phyloP scores from a whole-genome alignment of 2,888 invertebrate species.

The Drosophila anomelani region DNA sequence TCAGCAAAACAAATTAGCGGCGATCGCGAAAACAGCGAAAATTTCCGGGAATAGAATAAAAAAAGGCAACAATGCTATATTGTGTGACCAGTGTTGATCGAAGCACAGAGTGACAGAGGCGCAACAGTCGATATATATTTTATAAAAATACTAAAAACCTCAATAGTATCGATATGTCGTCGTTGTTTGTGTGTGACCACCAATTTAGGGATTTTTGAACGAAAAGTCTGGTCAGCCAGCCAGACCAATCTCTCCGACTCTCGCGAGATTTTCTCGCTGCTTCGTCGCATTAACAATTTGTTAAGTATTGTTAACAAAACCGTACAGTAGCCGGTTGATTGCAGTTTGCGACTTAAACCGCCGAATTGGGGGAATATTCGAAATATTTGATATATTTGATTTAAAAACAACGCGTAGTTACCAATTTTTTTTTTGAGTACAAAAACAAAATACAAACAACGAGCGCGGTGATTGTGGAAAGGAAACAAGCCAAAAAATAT shows the following conservation, averaged over 20 bases:
- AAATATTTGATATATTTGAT: not conserved
- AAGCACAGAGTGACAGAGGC: not conserved
- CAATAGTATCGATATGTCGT: not conserved
- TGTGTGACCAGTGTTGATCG: constrained; percentile 8
- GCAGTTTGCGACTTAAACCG: constrained; percentile 4
- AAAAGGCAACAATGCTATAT: constrained; percentile 34
- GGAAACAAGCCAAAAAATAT: constrained; percentile 9
- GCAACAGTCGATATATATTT: not conserved
- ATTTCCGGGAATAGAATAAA: constrained; percentile 34
- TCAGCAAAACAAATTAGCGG: constrained; percentile 4
- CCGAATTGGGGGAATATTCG: not conserved
- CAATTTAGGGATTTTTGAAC: not conserved
- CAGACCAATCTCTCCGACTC: constrained; percentile 2
- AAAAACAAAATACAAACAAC: constrained; percentile 19
- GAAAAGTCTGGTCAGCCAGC: not conserved
- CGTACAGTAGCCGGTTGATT: constrained; percentile 39
- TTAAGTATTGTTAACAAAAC: constrained; percentile 44
- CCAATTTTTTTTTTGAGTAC: constrained; percentile 13
- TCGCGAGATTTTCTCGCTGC: constrained; percentile 14
- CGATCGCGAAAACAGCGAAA: constrained; percentile 25
- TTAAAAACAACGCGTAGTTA: constrained; percentile 2
- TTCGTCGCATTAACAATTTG: constrained; percentile 27
- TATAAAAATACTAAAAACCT: not conserved
- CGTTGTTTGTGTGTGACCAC: not conserved
- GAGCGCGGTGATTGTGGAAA: constrained; percentile 15